phyloP scores from a whole-genome alignment of 2,888 invertebrate species.

The Conops quadrifasciatus region DNA sequence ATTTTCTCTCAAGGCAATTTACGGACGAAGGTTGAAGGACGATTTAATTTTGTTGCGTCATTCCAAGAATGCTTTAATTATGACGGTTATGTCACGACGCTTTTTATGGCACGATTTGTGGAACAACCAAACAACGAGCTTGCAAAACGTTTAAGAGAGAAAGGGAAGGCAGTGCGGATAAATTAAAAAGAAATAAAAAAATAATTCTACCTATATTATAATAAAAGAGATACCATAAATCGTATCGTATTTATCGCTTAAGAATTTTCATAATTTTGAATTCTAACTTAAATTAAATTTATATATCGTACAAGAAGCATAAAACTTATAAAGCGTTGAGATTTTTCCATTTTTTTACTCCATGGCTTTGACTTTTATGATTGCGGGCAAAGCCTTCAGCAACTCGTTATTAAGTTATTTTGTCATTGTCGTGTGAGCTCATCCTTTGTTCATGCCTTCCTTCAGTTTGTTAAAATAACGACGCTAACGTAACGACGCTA shows the following conservation, averaged over 20 bases:
- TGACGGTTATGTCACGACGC: slow-evolving; percentile 15
- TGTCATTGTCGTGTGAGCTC: slow-evolving; percentile 29
- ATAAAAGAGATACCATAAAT: no score
- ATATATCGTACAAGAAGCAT: no score
- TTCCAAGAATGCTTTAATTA: slow-evolving; percentile 9
- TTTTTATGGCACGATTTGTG: no score
- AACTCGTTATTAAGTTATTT: slow-evolving; percentile 27
- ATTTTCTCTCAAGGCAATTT: slow-evolving; percentile 16
- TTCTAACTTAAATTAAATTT: no score
- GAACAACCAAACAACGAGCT: background rate
- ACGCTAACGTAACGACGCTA: background rate
- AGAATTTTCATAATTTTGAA: no score
- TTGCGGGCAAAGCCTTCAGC: slow-evolving; percentile 9
- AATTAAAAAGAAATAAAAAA: background rate
- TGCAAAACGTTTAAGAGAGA: background rate
- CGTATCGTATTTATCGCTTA: no score
- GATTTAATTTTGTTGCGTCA: slow-evolving; percentile 22
- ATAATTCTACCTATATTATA: no score
- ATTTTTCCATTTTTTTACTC: no score
- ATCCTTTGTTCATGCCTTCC: background rate
- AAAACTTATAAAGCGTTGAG: no score
- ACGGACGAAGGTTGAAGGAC: slow-evolving; percentile 20
- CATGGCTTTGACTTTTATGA: background rate
- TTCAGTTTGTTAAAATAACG: slow-evolving; percentile 26
- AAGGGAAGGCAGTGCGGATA: background rate